Conservation (phyloP, 2,797 vertebrate species). For the Saxicola maurus region DNA sequence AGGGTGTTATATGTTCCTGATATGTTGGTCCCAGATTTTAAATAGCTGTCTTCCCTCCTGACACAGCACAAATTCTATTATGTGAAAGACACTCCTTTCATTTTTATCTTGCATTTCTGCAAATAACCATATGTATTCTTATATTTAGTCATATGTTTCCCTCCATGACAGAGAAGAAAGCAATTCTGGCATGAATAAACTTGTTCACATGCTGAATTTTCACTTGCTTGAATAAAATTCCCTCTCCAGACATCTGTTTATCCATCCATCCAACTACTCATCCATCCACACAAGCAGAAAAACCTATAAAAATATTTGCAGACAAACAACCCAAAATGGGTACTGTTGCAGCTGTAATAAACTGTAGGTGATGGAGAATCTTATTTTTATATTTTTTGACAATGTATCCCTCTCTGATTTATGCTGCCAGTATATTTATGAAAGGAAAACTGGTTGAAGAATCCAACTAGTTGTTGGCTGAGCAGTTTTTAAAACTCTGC, state of each 20-base stretch:
- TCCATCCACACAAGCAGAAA: neutral
- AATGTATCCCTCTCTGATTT: neutral
- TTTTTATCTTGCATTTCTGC: neutral
- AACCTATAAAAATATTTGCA: neutral
- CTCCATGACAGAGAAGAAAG: neutral
- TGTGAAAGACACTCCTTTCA: neutral
- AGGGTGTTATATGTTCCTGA: neutral
- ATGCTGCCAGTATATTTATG: neutral
- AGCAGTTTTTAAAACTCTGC: neutral
- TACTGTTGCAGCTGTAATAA: neutral
- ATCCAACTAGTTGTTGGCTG: neutral
- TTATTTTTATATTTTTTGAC: neutral
- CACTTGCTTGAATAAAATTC: slow-evolving; percentile 12
- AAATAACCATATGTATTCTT: neutral
- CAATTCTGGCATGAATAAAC: neutral
- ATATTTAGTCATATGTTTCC: neutral
- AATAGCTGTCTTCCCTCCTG: neutral
- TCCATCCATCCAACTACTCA: neutral
- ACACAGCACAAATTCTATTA: neutral
- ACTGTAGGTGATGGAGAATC: neutral
- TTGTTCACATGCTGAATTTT: neutral
- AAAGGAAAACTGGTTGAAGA: neutral
- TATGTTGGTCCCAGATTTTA: neutral
- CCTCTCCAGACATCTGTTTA: neutral
- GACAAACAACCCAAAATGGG: neutral